phyloP scores from a whole-genome alignment of 2,888 invertebrate species.

The Brenthis daphne region DNA sequence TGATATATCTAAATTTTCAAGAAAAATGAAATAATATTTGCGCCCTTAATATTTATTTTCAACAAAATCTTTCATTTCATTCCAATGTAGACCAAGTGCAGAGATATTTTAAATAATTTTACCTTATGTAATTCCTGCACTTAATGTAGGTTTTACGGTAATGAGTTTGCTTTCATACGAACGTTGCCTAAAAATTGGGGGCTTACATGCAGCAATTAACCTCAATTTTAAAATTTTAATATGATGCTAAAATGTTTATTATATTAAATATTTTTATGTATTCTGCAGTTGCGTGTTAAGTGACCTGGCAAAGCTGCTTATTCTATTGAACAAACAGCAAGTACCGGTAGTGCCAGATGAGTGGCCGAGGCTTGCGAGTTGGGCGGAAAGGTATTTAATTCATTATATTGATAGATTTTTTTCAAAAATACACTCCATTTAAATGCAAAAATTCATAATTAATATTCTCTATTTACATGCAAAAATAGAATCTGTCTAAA shows the following conservation, averaged over 20 bases:
- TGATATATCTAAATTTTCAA: too few species aligned
- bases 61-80: background rate
- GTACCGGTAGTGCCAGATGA: constrained; percentile 89
- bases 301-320: constrained; percentile 91
- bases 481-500: too few species aligned
- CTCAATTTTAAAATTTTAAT: constrained; percentile 10
- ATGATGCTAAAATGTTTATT: constrained; percentile 12
- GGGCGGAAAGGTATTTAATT: constrained; percentile 87
- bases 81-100: background rate
- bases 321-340: constrained; percentile 89
- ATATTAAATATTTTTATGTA: constrained; percentile 21
- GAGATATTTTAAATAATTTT: too few species aligned
- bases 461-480: background rate
- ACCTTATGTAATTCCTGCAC: background rate
- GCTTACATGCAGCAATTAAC: constrained; percentile 19
- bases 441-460: background rate
- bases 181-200: constrained; percentile 4
- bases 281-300: constrained; percentile 78
- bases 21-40: too few species aligned
- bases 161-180: background rate
- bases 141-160: constrained; percentile 10
- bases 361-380: constrained; percentile 90
- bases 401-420: background rate
- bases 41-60: too few species aligned
- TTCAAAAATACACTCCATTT: background rate